These are phyloP conservation scores for Notoglanidium macrostoma DNA, from an alignment of 2,797 vertebrate genomes.

Conservation along the genomic window DNA sequence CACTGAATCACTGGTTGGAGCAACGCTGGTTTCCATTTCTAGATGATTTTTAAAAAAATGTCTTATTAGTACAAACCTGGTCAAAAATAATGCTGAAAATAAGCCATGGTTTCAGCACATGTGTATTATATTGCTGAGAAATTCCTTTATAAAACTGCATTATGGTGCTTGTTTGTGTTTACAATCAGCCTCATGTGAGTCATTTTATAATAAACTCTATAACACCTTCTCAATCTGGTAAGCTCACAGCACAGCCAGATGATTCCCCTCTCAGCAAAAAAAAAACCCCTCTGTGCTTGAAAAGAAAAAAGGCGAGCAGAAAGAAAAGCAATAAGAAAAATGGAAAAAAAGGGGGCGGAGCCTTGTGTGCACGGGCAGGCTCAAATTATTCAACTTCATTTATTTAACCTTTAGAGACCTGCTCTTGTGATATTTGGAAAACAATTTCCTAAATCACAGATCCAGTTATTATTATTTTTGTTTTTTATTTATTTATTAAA, in stretches of 20 bases:
- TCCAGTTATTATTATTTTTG: no score
- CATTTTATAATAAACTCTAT: not conserved
- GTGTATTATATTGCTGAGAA: not conserved
- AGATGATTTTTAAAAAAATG: no score
- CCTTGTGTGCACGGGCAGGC: no score
- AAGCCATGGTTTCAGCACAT: not conserved
- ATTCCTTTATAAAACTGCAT: not conserved
- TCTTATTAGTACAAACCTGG: not conserved
- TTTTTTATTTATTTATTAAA: no score
- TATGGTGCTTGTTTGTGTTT: not conserved
- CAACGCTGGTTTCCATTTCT: not conserved
- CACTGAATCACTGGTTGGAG: not conserved
- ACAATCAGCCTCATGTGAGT: not conserved
- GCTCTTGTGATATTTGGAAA: no score
- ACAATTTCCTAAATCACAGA: no score
- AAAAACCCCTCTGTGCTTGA: not conserved
- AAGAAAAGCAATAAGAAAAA: not conserved
- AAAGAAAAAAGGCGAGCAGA: not conserved
- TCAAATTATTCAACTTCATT: no score
- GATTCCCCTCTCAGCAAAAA: not conserved
- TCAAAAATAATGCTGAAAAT: not conserved
- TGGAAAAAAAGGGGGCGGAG: no score
- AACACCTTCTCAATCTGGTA: not conserved
- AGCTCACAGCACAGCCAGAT: not conserved
- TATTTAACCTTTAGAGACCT: no score